Conservation (phyloP, 2,888 invertebrate genomes). For the Drosophila peninsularis region DNA sequence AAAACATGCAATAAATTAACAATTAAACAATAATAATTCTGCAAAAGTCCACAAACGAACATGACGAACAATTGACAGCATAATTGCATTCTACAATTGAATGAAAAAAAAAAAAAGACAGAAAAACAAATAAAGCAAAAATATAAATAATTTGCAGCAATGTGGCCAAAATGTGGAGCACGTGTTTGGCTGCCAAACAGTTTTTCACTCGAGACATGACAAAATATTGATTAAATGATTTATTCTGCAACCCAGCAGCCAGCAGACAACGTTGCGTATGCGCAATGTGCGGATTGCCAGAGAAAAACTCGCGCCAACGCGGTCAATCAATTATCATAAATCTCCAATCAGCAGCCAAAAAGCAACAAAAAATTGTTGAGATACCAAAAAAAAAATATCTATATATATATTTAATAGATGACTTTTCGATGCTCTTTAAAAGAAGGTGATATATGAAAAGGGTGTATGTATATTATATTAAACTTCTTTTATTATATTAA, state of each 20-base stretch:
- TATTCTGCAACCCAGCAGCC: slow-evolving; percentile 40
- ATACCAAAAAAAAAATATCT: slow-evolving; percentile 6
- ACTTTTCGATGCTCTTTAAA: slow-evolving; percentile 29
- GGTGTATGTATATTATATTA: too few species aligned
- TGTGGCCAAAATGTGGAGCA: slow-evolving; percentile 67
- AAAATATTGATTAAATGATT: slow-evolving; percentile 79
- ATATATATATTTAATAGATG: not conserved
- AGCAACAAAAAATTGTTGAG: slow-evolving; percentile 21
- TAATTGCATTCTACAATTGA: slow-evolving; percentile 58
- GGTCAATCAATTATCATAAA: slow-evolving; percentile 71
- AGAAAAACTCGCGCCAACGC: slow-evolving; percentile 53
- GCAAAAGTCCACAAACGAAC: slow-evolving; percentile 44
- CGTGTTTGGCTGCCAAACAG: slow-evolving; percentile 64
- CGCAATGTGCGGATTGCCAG: slow-evolving; percentile 55
- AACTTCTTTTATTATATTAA: not conserved
- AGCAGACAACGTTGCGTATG: slow-evolving; percentile 66
- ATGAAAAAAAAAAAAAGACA: slow-evolving; percentile 8
- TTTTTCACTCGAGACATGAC: slow-evolving; percentile 65
- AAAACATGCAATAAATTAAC: slow-evolving; percentile 65
- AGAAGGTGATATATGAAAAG: not conserved
- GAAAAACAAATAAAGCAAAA: slow-evolving; percentile 2
- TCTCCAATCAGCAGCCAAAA: slow-evolving; percentile 51
- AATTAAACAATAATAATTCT: slow-evolving; percentile 75
- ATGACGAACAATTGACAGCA: slow-evolving; percentile 62
- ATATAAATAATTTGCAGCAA: slow-evolving; percentile 17